A percentile compares a stretch with the other conserved stretches of the same genome.
phyloP scores from a whole-genome alignment of 2,113 vertebrate genomes.

The Pyrgilauda ruficollis region DNA sequence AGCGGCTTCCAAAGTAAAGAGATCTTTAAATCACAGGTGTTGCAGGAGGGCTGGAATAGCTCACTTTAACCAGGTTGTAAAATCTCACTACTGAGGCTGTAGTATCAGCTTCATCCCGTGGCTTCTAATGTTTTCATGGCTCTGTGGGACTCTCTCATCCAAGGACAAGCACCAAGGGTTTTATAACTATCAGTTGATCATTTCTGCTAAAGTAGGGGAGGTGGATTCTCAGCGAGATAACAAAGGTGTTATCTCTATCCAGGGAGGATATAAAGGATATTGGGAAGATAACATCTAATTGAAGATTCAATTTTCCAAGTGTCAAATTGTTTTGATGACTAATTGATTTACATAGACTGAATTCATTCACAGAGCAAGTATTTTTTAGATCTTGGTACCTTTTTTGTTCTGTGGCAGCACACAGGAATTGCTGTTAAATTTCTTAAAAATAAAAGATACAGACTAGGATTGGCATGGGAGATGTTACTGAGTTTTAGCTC shows the following conservation, averaged over 20 bases:
- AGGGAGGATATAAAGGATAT: slow-evolving; percentile 79
- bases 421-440: background rate
- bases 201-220: slow-evolving; percentile 79
- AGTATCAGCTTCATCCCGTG: slow-evolving; percentile 24
- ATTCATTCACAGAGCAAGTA: slow-evolving; percentile 43
- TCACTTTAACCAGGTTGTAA: slow-evolving; percentile 72
- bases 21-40: slow-evolving; percentile 53
- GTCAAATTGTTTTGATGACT: slow-evolving; percentile 77
- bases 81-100: slow-evolving; percentile 30
- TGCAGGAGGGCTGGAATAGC: slow-evolving; percentile 42
- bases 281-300: slow-evolving; percentile 77
- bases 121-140: slow-evolving; percentile 61
- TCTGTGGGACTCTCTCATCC: slow-evolving; percentile 60
- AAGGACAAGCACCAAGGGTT: slow-evolving; percentile 79
- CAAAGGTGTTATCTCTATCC: slow-evolving; percentile 77
- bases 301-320: slow-evolving; percentile 71
- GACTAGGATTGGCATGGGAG: background rate
- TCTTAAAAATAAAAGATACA: background rate
- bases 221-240: slow-evolving; percentile 81
- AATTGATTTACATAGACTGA: slow-evolving; percentile 72
- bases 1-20: slow-evolving; percentile 20
- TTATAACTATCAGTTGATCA: slow-evolving; percentile 84
- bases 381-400: slow-evolving; percentile 13
- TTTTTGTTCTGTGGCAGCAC: background rate
- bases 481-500: background rate